Base-by-base conservation (phyloP, 2,797 vertebrate species). In the Ctenochaetus hawaiiensis region DNA sequence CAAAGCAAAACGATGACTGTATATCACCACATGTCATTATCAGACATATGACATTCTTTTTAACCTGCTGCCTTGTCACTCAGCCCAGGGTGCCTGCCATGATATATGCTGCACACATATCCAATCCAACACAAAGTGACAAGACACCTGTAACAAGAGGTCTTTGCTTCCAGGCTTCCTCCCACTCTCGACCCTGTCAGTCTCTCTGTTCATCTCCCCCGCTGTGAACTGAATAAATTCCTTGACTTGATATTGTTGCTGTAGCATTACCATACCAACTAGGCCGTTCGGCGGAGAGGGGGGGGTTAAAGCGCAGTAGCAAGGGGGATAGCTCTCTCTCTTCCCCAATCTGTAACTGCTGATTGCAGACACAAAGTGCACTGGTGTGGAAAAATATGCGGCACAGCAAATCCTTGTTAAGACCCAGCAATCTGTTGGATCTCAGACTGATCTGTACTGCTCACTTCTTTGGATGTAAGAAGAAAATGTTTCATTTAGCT, bases 361-460 rank as follows among this genome's bases (percentile, higher is more conserved):
- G 85, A 87, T 87, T 86, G 70, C 80, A 86, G 78, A 80, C 67
- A 75, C 81, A 73, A 66, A 77, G 81, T 75, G 86, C 83, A 82
- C 59, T 63, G 60, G 60, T 54, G 72, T 78, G 79, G 78, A 87
- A 84, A 86, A 86, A 72, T 73, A 89, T 77, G 82, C 59, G 2
- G 60, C 75, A 12, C 72, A 78, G 81, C 76, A 89, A 88, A 87
- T 88, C 85, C 79, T 63, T 70, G 74, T 85, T 85, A 86, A 88
- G 51, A 72, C 73, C 74, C 17, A 30, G 49, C 78, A 89, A 82
- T 85, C 85, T 87, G 84, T 78, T 72, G 14, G 74, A 80, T 78
- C 67, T 79, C 56, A 64, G 30, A 43, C 51, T 63, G 63, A 78
- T 79, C 47, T 67, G 75, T 77, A 65, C 56, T 64, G 63, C 77